These are phyloP conservation scores for Girardia tigrina DNA, from an alignment of 2,888 invertebrate genomes.

Conservation along the genomic window DNA sequence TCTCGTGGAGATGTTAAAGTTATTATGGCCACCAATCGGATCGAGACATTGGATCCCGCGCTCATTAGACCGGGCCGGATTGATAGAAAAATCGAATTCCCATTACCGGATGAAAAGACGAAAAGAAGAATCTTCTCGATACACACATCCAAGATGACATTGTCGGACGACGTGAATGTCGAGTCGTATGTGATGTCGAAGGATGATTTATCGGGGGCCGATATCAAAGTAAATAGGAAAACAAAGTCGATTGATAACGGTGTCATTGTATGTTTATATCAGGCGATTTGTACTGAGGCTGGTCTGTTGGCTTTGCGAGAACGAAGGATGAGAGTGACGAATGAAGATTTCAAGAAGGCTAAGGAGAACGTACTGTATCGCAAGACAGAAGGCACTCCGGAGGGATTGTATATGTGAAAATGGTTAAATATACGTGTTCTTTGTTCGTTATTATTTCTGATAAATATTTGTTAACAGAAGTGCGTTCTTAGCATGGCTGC, in stretches of 20 bases:
- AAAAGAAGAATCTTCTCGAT: conserved; percentile 80
- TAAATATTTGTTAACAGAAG: no score
- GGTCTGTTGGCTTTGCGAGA: conserved; percentile 92
- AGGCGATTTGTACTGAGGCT: conserved; percentile 98
- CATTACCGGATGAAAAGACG: conserved; percentile 94
- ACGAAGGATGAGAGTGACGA: conserved; percentile 95
- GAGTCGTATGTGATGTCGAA: conserved; percentile 96
- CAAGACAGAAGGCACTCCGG: conserved; percentile 97
- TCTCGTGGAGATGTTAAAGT: conserved; percentile 82
- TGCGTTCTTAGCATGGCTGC: no score
- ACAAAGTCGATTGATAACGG: neutral
- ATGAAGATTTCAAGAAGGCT: conserved; percentile 96
- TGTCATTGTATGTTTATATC: conserved; percentile 37
- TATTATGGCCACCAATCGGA: conserved; percentile 57
- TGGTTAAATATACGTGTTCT: no score
- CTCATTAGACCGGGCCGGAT: conserved; percentile 94
- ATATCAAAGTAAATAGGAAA: conserved; percentile 51
- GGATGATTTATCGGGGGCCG: conserved; percentile 83
- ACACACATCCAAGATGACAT: conserved; percentile 95
- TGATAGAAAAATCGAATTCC: conserved; percentile 97
- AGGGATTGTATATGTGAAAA: conserved; percentile 90
- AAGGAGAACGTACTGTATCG: conserved; percentile 96
- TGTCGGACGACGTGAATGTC: conserved; percentile 85
- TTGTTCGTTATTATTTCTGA: no score
- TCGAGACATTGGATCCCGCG: conserved; percentile 94